phyloP scores from a whole-genome alignment of 2,888 invertebrate genomes.

The Hypolimnas misippus region DNA sequence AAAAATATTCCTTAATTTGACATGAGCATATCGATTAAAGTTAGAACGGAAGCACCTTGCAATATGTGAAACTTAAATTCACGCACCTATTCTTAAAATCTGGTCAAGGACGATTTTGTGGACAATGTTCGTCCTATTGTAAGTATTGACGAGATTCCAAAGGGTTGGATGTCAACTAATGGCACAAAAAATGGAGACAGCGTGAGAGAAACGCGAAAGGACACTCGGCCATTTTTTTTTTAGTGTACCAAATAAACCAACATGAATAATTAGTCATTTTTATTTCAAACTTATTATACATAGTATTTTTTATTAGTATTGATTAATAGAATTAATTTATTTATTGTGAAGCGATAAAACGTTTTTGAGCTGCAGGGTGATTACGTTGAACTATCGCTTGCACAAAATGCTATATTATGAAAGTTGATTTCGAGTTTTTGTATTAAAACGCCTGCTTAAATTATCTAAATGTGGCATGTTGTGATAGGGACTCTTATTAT shows the following conservation, averaged over 20 bases:
- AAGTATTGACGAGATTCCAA: slow-evolving; percentile 53
- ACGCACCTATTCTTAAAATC: slow-evolving; percentile 62
- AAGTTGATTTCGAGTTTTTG: too few species aligned
- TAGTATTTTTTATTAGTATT: too few species aligned
- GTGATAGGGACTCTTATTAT: too few species aligned
- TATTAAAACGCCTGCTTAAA: too few species aligned
- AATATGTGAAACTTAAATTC: slow-evolving; percentile 1
- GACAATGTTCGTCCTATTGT: slow-evolving; percentile 53
- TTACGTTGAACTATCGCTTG: too few species aligned
- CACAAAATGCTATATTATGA: too few species aligned
- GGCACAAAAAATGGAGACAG: slow-evolving; percentile 68
- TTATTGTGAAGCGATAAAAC: too few species aligned
- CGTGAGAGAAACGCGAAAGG: slow-evolving; percentile 65
- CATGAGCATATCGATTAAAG: slow-evolving; percentile 42
- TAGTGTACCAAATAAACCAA: neutral
- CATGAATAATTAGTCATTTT: too few species aligned
- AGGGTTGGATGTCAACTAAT: slow-evolving; percentile 74
- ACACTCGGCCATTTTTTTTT: slow-evolving; percentile 38
- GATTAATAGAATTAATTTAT: too few species aligned
- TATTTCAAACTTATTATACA: neutral
- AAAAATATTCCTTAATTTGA: too few species aligned
- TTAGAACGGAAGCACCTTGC: slow-evolving; percentile 52
- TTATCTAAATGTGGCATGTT: too few species aligned
- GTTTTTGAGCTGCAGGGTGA: too few species aligned
- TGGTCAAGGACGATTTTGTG: slow-evolving; percentile 80